phyloP scores from a whole-genome alignment of 2,888 invertebrate species.

The Yponomeuta sedellus region DNA sequence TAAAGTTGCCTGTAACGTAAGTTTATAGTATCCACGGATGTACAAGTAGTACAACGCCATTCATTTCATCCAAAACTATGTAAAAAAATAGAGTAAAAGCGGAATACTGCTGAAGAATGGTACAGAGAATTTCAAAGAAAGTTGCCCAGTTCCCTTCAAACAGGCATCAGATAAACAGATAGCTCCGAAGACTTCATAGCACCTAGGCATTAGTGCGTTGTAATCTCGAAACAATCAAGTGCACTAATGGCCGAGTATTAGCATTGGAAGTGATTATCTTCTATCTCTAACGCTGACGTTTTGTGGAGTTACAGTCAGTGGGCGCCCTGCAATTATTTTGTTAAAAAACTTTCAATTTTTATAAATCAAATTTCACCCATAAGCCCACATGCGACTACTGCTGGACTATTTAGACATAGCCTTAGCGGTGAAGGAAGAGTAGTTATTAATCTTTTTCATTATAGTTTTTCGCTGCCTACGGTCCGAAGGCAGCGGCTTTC shows the following conservation, averaged over 20 bases:
- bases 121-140: neutral
- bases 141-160: neutral
- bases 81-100: neutral
- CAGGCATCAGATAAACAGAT: neutral
- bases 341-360: neutral
- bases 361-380: neutral
- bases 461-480: too few species aligned
- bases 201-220: conserved; percentile 4
- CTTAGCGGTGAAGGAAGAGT: too few species aligned
- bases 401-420: too few species aligned
- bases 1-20: too few species aligned
- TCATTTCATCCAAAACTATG: neutral
- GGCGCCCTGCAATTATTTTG: neutral
- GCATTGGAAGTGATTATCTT: conserved; percentile 11
- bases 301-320: neutral
- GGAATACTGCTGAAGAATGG: too few species aligned
- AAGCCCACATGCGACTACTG: too few species aligned
- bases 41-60: too few species aligned
- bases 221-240: conserved; percentile 13
- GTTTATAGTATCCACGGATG: too few species aligned
- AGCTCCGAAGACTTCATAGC: neutral
- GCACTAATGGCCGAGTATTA: conserved; percentile 11
- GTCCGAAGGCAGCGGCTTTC: too few species aligned
- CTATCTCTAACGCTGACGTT: neutral
- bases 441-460: too few species aligned